Base-by-base conservation (phyloP, 2,797 vertebrate genomes). In the Sparus aurata region DNA sequence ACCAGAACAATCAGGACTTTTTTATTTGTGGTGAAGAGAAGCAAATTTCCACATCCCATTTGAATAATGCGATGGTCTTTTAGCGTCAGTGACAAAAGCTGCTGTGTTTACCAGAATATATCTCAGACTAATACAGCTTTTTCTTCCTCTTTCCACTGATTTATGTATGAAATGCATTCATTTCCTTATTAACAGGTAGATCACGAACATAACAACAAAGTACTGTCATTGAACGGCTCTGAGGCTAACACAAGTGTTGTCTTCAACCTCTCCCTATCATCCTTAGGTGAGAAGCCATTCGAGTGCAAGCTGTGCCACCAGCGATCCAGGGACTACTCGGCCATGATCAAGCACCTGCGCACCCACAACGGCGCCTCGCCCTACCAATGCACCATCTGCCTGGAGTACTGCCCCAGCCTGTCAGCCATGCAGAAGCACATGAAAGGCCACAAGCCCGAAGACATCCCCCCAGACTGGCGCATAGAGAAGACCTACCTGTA, bases 341-440 rank as follows among this genome's bases (percentile, higher is more conserved):
- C 98, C 90, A 99, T 99, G 98, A 99, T 99, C 94, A 99, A 99
- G 93, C 98, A 99, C 95, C 97, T 99, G 93, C 95, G 98, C 77
- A 99, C 98, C 76, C 98, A 99, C 96, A 99, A 98, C 12, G 98
- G 98, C 50, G 98, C 98, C 68, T 98, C 98, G 1, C 98, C 98
- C 30, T 99, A 99, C 94, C 98, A 99, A 95, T 99, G 98, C 94
- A 99, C 98, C 93, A 97, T 99, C 93, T 99, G 98, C 96, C 96
- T 98, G 87, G 97, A 99, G 90, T 99, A 98, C 96, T 99, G 98
- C 96, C 97, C 98, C 91, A 99, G 97, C 93, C 97, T 99, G 88
- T 98, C 98, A 4, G 96, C 97, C 95, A 99, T 99, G 98, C 98
- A 99, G 96, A 99, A 99, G 94, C 98, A 99, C 97, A 99, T 99